These are phyloP conservation scores for Myopa testacea DNA, from an alignment of 2,888 invertebrate species.

Conservation along the genomic window DNA sequence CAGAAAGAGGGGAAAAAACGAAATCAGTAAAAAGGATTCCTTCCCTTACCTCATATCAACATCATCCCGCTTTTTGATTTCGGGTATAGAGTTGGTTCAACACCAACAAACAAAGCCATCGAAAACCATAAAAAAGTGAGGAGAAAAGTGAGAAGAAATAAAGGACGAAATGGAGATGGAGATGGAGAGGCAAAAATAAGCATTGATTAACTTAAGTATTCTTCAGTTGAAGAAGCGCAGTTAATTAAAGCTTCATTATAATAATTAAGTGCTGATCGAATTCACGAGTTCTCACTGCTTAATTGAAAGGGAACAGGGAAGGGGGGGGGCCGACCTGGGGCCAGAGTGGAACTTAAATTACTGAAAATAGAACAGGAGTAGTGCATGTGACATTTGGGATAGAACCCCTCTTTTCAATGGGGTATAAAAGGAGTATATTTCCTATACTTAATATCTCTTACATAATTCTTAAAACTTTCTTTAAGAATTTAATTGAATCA, in stretches of 20 bases:
- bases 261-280: constrained; percentile 35
- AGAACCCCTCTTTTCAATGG: too few relatives aligned
- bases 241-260: constrained; percentile 36
- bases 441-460: background rate
- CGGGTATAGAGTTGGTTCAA: background rate
- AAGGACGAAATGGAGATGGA: background rate
- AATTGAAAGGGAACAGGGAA: background rate
- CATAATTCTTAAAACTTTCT: background rate
- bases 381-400: too few relatives aligned
- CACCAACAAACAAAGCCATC: background rate
- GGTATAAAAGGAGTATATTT: too few relatives aligned
- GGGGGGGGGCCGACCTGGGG: too few relatives aligned
- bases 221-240: constrained; percentile 3
- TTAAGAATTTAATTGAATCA: too few relatives aligned
- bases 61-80: background rate
- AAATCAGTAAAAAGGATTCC: constrained; percentile 3
- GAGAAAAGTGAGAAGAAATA: background rate
- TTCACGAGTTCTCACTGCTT: constrained; percentile 16
- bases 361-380: too few relatives aligned
- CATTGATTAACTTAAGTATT: constrained; percentile 28
- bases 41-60: background rate
- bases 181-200: background rate
- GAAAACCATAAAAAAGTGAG: background rate
- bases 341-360: too few relatives aligned
- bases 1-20: background rate